Evolutionary conservation across 2,113 vertebrate genomes (phyloP).

Genomic region (cat (Felis catus)): F.catus_Fca126_mat1.0 CM031420.1:111509001-111509500

Average conservation of each 20-base stretch:
- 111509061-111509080: slow-evolving; percentile 7
- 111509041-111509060: slow-evolving; percentile 30
- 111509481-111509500: neutral
- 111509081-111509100: neutral
- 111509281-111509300: neutral
- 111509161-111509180: neutral
- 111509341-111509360: neutral
- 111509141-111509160: neutral
- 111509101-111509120: neutral
- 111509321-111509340: neutral
- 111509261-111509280: neutral
- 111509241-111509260: slow-evolving; percentile 26
- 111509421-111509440: neutral
- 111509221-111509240: slow-evolving; percentile 29
- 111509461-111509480: neutral
- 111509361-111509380: slow-evolving; percentile 52
- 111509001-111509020: slow-evolving; percentile 67
- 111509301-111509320: neutral
- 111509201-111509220: neutral
- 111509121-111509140: neutral
- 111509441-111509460: neutral
- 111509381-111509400: slow-evolving; percentile 62
- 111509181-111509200: slow-evolving; percentile 32
- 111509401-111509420: neutral
- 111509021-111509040: slow-evolving; percentile 62